phyloP scores from a whole-genome alignment of 2,888 invertebrate species.

The Herminia tarsipennalis region DNA sequence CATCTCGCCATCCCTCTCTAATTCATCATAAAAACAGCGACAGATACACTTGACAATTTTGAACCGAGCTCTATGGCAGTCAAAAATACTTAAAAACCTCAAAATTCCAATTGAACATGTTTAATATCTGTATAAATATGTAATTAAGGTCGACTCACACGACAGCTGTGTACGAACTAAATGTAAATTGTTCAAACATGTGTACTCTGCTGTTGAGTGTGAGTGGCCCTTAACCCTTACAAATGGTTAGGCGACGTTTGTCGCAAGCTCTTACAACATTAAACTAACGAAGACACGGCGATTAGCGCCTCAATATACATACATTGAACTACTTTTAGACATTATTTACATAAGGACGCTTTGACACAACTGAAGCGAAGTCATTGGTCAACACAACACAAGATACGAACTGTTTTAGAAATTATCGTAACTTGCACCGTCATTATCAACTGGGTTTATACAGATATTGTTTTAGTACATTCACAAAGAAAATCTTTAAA shows the following conservation, averaged over 20 bases:
- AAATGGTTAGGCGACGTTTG: constrained; percentile 44
- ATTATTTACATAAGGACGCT: constrained; percentile 42
- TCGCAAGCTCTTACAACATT: constrained; percentile 54
- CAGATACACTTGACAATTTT: too few species aligned
- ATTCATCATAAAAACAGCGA: too few species aligned
- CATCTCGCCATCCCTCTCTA: too few species aligned
- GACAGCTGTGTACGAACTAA: not conserved
- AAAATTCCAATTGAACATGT: constrained; percentile 29
- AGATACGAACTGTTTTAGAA: constrained; percentile 11
- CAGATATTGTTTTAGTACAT: not conserved
- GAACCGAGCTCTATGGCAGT: constrained; percentile 14
- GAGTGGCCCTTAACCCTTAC: constrained; percentile 34
- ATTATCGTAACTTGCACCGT: constrained; percentile 1
- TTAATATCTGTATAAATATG: constrained; percentile 50
- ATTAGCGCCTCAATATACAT: constrained; percentile 45
- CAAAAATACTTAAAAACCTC: constrained; percentile 31
- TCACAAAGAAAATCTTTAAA: too few species aligned
- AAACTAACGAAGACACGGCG: constrained; percentile 37
- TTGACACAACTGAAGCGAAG: constrained; percentile 27
- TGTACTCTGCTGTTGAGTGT: not conserved
- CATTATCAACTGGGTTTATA: not conserved
- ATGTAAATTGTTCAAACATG: not conserved
- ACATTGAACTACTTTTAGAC: constrained; percentile 47
- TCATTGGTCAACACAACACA: constrained; percentile 34
- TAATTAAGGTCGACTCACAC: constrained; percentile 26